phyloP scores from a whole-genome alignment of 2,113 vertebrate genomes.

The Syngnathus floridae region DNA sequence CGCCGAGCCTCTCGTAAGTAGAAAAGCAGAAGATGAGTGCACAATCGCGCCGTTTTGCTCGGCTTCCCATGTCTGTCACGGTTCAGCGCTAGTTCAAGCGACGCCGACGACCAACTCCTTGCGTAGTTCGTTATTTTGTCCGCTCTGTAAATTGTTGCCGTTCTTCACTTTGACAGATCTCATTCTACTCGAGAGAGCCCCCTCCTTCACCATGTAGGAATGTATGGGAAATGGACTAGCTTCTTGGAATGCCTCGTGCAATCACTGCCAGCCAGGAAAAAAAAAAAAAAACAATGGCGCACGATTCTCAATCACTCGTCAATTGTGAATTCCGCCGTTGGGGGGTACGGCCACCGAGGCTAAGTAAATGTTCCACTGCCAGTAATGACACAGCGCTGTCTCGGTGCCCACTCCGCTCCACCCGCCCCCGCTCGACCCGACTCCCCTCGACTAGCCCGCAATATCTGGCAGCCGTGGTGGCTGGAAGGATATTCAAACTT shows the following conservation, averaged over 20 bases:
- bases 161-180: slow-evolving; percentile 60
- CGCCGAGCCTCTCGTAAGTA: slow-evolving; percentile 36
- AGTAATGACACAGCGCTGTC: slow-evolving; percentile 35
- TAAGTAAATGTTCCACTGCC: slow-evolving; percentile 55
- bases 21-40: slow-evolving; percentile 34
- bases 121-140: slow-evolving; percentile 33
- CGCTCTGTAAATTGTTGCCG: slow-evolving; percentile 24
- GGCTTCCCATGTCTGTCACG: slow-evolving; percentile 33
- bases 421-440: slow-evolving; percentile 34
- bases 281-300: slow-evolving; percentile 19
- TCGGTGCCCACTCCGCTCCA: slow-evolving; percentile 12
- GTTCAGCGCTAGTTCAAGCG: slow-evolving; percentile 32
- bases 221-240: slow-evolving; percentile 62
- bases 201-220: slow-evolving; percentile 44
- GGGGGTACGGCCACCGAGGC: slow-evolving; percentile 28
- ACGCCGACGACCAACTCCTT: slow-evolving; percentile 25
- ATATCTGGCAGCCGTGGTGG: slow-evolving; percentile 42
- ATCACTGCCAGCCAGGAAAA: slow-evolving; percentile 37
- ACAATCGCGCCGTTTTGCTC: slow-evolving; percentile 27
- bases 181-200: slow-evolving; percentile 49
- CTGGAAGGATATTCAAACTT: slow-evolving; percentile 61
- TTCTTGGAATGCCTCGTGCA: slow-evolving; percentile 50
- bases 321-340: slow-evolving; percentile 16
- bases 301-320: slow-evolving; percentile 51
- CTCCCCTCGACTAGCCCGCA: slow-evolving; percentile 28